Percentiles rank a stretch among this genome's conserved stretches.
Conservation (phyloP, 2,797 vertebrate species). For the Urocyon cinereoargenteus region DNA sequence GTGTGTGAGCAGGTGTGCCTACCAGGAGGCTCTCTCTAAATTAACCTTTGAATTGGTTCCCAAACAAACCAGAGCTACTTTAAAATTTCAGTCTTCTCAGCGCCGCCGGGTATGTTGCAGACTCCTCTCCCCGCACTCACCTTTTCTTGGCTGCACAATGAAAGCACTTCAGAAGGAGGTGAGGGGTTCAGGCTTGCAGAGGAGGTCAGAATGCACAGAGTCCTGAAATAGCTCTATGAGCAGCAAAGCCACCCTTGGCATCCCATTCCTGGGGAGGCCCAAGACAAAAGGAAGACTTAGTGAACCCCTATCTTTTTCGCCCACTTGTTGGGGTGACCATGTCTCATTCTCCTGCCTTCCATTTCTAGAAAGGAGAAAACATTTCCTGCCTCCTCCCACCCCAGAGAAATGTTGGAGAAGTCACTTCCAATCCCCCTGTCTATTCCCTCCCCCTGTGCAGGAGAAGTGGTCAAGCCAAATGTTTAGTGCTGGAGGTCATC, state of each 20-base stretch:
- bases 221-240: background rate
- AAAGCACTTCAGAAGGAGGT: background rate
- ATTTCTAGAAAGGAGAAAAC: background rate
- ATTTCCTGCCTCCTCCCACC: background rate
- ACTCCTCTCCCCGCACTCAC: fast-evolving
- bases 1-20: background rate
- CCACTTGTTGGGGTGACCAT: background rate
- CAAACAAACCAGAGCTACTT: background rate
- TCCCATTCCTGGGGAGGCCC: background rate
- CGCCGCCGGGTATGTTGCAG: background rate
- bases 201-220: background rate
- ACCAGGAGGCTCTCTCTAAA: background rate
- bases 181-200: background rate
- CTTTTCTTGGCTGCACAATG: background rate
- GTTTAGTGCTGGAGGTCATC: background rate
- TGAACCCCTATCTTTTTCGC: background rate
- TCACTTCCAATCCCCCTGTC: background rate
- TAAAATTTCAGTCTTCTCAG: background rate
- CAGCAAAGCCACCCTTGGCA: too few relatives aligned
- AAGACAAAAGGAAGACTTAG: background rate
- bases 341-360: background rate
- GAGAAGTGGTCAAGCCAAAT: background rate
- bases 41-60: background rate
- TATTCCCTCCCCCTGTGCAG: background rate
- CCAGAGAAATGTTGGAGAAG: background rate